These are phyloP conservation scores for Erebia ligea DNA, from an alignment of 2,888 invertebrate species.

Conservation along the genomic window DNA sequence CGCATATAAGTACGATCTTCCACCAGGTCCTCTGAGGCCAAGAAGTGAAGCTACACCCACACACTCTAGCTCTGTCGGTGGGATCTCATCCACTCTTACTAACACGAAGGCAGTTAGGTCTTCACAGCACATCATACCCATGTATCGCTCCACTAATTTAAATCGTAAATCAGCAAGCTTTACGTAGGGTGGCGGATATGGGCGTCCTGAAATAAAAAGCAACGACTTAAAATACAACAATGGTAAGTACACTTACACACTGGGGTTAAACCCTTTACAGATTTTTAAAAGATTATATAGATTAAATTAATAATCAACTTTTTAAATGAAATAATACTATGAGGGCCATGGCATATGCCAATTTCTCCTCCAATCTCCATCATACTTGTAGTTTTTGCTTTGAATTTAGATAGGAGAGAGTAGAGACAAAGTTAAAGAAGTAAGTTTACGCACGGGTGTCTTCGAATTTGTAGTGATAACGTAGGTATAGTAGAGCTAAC, in stretches of 20 bases:
- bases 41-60: slow-evolving; percentile 50
- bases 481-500: too few relatives aligned
- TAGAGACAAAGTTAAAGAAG: neutral
- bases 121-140: slow-evolving; percentile 73
- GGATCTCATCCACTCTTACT: slow-evolving; percentile 56
- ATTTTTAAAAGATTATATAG: too few relatives aligned
- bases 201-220: slow-evolving; percentile 57
- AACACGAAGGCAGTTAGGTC: slow-evolving; percentile 63
- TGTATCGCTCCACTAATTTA: slow-evolving; percentile 58
- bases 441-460: too few relatives aligned
- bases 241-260: neutral
- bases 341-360: neutral
- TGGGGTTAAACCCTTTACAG: too few relatives aligned
- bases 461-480: too few relatives aligned
- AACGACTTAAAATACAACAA: slow-evolving; percentile 23
- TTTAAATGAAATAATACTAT: too few relatives aligned
- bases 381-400: neutral
- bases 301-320: too few relatives aligned
- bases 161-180: slow-evolving; percentile 64
- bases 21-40: slow-evolving; percentile 53
- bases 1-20: slow-evolving; percentile 58
- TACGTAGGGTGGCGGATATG: slow-evolving; percentile 57
- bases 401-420: neutral
- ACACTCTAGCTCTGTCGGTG: slow-evolving; percentile 59
- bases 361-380: neutral